These are phyloP conservation scores for Sebastes paucispinis DNA, from an alignment of 2,797 vertebrate genomes.

Conservation along the genomic window DNA sequence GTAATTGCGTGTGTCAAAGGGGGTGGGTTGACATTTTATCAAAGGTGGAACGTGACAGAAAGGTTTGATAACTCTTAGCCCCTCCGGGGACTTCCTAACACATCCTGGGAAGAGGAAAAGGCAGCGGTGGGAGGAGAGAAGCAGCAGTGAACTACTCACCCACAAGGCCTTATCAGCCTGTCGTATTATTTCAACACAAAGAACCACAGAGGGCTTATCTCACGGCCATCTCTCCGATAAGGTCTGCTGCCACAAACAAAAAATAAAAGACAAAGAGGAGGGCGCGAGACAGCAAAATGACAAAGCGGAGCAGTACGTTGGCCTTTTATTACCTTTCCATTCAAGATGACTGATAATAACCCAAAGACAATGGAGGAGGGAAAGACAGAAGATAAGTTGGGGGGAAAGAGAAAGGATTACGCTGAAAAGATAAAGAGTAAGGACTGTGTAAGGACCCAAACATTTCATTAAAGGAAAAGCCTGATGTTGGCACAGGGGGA, in stretches of 20 bases:
- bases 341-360: slow-evolving; percentile 81
- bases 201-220: slow-evolving; percentile 71
- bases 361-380: slow-evolving; percentile 74
- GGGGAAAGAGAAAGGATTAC: slow-evolving; percentile 54
- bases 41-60: slow-evolving; percentile 34
- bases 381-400: slow-evolving; percentile 59
- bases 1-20: slow-evolving; percentile 1
- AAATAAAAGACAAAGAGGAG: slow-evolving; percentile 67
- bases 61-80: slow-evolving; percentile 44
- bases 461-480: slow-evolving; percentile 70
- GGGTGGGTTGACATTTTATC: slow-evolving; percentile 39
- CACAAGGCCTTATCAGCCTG: slow-evolving; percentile 61
- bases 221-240: slow-evolving; percentile 65
- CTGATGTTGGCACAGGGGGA: slow-evolving; percentile 34
- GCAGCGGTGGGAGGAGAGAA: slow-evolving; percentile 27
- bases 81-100: slow-evolving; percentile 46
- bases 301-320: slow-evolving; percentile 56
- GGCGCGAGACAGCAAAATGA: slow-evolving; percentile 63
- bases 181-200: slow-evolving; percentile 73
- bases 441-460: slow-evolving; percentile 52
- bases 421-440: slow-evolving; percentile 58
- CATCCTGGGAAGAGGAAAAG: slow-evolving; percentile 26
- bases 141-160: slow-evolving; percentile 63
- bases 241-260: slow-evolving; percentile 74
- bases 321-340: slow-evolving; percentile 79